Evolutionary conservation across 1,140 invertebrate species (phyloP), one percentile per base, ranked within the genome.

Genomic region (Planococcus citri): DNA sequence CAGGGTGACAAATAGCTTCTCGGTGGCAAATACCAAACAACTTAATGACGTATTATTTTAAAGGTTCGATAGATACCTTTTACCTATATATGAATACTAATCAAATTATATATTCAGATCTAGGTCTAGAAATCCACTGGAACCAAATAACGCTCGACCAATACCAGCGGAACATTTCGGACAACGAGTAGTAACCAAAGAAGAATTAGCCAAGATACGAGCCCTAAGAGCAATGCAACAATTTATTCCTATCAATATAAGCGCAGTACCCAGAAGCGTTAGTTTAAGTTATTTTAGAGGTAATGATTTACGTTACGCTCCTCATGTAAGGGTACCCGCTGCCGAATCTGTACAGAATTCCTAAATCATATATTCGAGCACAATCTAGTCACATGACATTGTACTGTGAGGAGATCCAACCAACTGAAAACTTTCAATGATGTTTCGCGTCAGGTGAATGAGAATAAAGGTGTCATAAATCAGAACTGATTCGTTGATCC

Each of bases 281-380:
- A 64, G 10, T 27, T 9, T 64, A 24, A 64, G 25, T 25, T 64
- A 64, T 25, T 64, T 64, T 21, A 64, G 60, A 64, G 60, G 60
- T 4, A 27, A 20, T 20, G 60, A 64, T 27, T 27, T 64, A 27
- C 22, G 60, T 64, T 64, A 64, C 17, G 60, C 60, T 12, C 60
- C 60, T 17, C 22, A 64, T 21, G 22, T 64, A 9, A 6, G 20
- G 10, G 60, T 64, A 25, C 60, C 60, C 3, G 60, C 60, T 25
- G 60, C 60, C 20, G 25, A 64, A 64, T 64, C 60, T 22, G 22
- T 64, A 20, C 10, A 27, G 1, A 64, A 64, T 64, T 64, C 10
- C 4, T 64, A 64, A 64, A 24, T 51, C 17, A 20, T 20, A 17
- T n/a, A n/a, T n/a, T n/a, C n/a, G n/a, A n/a, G n/a, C n/a, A n/a